Conservation (phyloP, 2,113 vertebrate species). For the Burhinus oedicnemus region DNA sequence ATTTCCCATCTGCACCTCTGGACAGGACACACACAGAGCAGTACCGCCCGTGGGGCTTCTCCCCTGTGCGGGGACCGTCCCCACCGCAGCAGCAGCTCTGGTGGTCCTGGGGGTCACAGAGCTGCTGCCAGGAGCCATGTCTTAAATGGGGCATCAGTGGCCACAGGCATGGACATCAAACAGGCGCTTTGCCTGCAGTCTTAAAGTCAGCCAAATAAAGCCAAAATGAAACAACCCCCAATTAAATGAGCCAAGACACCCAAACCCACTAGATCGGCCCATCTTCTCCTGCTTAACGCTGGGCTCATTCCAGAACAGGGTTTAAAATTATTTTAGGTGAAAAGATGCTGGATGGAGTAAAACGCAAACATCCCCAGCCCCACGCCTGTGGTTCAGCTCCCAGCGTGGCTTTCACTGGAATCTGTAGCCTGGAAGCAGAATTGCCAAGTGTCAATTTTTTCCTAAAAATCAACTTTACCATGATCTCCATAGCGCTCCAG, state of each 20-base stretch:
- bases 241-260: accelerated
- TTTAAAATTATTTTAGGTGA: accelerated
- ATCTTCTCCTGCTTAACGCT: accelerated
- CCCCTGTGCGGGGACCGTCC: neutral
- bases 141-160: too few relatives aligned
- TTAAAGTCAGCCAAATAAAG: neutral
- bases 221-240: neutral
- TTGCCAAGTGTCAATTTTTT: accelerated
- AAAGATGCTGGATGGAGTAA: neutral
- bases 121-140: neutral
- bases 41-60: too few relatives aligned
- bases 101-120: accelerated
- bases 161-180: neutral
- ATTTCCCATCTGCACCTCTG: neutral
- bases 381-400: neutral
- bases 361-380: accelerated
- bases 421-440: neutral
- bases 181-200: neutral
- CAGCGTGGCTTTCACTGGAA: neutral
- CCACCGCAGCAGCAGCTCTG: neutral
- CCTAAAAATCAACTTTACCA: conserved; percentile 75
- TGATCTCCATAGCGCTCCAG: conserved; percentile 98
- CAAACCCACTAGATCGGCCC: neutral
- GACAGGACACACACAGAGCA: accelerated
- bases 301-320: accelerated